Percentiles rank a stretch among this genome's conserved stretches.
phyloP scores from a whole-genome alignment of 2,888 invertebrate genomes.

The Pandemis heparana region DNA sequence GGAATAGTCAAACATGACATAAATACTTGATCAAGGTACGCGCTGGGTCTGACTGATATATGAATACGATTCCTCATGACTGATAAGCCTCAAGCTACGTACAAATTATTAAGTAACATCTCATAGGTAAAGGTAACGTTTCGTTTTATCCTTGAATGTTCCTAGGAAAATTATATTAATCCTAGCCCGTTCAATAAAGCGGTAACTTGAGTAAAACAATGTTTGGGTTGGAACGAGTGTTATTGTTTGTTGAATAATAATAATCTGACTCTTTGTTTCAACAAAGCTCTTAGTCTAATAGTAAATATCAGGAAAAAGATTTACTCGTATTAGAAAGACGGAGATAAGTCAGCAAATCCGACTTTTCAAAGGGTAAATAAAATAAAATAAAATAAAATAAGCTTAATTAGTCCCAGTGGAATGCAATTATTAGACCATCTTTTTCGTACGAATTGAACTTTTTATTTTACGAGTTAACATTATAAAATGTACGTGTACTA shows the following conservation, averaged over 20 bases:
- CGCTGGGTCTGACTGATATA: slow-evolving; percentile 17
- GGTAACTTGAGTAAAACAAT: neutral
- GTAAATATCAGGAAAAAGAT: neutral
- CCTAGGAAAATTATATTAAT: neutral
- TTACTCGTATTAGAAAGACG: neutral
- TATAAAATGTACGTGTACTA: too few relatives aligned
- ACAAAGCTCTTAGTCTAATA: neutral
- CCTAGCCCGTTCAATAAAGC: neutral
- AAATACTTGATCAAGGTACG: slow-evolving; percentile 29
- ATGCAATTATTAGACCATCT: neutral
- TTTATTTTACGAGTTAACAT: neutral
- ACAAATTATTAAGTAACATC: slow-evolving; percentile 30
- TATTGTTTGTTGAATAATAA: neutral
- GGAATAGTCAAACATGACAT: slow-evolving; percentile 14
- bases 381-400: too few relatives aligned
- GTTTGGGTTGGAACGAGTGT: neutral
- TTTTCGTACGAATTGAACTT: neutral
- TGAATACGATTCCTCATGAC: slow-evolving; percentile 23
- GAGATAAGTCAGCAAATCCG: neutral
- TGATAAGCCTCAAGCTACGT: slow-evolving; percentile 18
- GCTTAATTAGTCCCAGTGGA: neutral
- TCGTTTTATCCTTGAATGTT: slow-evolving; percentile 19
- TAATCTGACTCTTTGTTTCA: neutral
- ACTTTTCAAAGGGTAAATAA: neutral
- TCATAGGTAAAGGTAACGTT: neutral